Percentiles rank a stretch among this genome's conserved stretches.
These are phyloP conservation scores for Agrypnus murinus DNA, from an alignment of 2,888 invertebrate genomes.

Conservation along the genomic window DNA sequence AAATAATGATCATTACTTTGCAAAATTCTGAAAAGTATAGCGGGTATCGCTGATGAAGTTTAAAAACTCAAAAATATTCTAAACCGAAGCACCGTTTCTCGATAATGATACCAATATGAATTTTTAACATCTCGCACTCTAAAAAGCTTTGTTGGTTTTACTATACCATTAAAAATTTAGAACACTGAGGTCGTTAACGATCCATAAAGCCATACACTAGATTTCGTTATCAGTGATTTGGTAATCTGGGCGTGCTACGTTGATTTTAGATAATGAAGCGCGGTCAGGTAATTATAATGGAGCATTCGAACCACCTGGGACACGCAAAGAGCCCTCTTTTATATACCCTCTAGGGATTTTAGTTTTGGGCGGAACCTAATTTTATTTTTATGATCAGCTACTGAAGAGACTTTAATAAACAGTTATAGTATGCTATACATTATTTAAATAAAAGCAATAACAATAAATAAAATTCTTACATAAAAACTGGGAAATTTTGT, in stretches of 20 bases:
- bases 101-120: background rate
- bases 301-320: constrained; percentile 50
- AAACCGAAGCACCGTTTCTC: background rate
- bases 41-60: too few relatives aligned
- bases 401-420: too few relatives aligned
- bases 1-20: too few relatives aligned
- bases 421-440: too few relatives aligned
- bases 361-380: constrained; percentile 21
- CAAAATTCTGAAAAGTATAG: too few relatives aligned
- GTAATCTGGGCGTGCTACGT: constrained; percentile 49
- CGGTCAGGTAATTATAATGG: constrained; percentile 50
- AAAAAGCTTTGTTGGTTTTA: too few relatives aligned
- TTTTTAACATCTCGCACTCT: background rate
- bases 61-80: too few relatives aligned
- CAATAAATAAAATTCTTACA: too few relatives aligned
- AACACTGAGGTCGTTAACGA: constrained; percentile 32
- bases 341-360: constrained; percentile 26
- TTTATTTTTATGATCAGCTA: background rate
- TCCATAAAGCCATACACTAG: constrained; percentile 39
- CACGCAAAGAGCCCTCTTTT: constrained; percentile 40
- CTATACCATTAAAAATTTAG: background rate
- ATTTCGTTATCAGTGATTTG: constrained; percentile 50
- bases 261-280: constrained; percentile 51
- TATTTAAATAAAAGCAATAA: too few relatives aligned
- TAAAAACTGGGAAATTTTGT: too few relatives aligned